phyloP scores from a whole-genome alignment of 1,140 invertebrate genomes.

The Lasioglossum albipes region DNA sequence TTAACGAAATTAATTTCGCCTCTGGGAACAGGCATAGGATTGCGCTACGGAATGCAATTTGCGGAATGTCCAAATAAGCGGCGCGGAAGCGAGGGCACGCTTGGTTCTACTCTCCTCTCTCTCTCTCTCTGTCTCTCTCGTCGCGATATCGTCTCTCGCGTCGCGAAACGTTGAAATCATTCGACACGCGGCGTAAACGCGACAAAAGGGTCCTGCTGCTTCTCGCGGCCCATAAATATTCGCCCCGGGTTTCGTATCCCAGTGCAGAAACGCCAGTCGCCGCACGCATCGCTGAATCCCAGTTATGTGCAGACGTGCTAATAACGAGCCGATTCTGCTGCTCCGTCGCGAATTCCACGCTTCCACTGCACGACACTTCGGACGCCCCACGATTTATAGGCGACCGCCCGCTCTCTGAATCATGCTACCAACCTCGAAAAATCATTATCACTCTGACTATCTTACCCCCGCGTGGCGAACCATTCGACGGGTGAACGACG shows the following conservation, averaged over 20 bases:
- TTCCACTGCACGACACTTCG: neutral
- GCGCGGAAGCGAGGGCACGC: constrained; percentile 24
- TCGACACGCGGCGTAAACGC: constrained; percentile 5
- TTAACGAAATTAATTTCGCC: constrained; percentile 39
- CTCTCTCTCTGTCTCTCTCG: neutral
- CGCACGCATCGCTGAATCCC: constrained; percentile 74
- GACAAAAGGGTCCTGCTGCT: constrained; percentile 33
- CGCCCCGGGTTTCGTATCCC: constrained; percentile 9
- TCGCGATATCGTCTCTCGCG: neutral
- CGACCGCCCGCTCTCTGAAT: neutral
- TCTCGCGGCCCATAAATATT: constrained; percentile 49
- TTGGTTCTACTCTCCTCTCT: neutral
- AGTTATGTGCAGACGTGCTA: constrained; percentile 78
- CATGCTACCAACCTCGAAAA: neutral
- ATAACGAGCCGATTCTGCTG: constrained; percentile 78
- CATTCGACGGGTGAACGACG: too few relatives aligned
- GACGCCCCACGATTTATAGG: neutral
- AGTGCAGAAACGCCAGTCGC: neutral
- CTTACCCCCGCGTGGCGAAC: too few relatives aligned
- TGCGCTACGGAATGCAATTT: neutral
- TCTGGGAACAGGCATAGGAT: neutral
- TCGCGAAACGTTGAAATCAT: constrained; percentile 15
- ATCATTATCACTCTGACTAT: too few relatives aligned
- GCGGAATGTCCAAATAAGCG: constrained; percentile 24
- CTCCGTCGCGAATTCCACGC: constrained; percentile 46